Evolutionary conservation across 2,888 invertebrate species (phyloP), one percentile per base, ranked within the genome.

Genomic region (Neoascia interrupta): DNA sequence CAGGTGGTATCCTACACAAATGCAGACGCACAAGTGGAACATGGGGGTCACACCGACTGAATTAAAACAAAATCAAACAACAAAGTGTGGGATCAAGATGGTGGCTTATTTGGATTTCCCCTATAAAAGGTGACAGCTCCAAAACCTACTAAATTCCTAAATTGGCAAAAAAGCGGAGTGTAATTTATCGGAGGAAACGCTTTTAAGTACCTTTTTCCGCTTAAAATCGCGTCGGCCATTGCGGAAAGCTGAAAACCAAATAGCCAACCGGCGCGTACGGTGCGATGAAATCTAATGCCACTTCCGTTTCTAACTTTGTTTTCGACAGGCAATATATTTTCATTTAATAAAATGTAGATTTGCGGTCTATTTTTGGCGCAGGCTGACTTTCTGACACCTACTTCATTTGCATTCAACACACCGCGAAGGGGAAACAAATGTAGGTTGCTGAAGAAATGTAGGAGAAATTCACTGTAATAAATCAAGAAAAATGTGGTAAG

Each of bases 321-420:
- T 16, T 43, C 10, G 41, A 60, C 49, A 39, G 69, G 63, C 70
- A 70, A 61, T 54, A 13, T 26, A 16, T 45, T 39, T 28, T 60
- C n/a, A 21, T 31, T 31, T 23, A n/a, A 31, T 6, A 31, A n/a
- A n/a, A 8, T 6, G 21, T 43, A 18, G 41, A 37, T 37, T 56
- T 47, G 21, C 36, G 60, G 23, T 70, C 64, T 60, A 72, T 72
- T 72, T 75, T 76, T 76, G 70, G 76, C 70, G 58, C 43, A 31
- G 51, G 51, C 43, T 19, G 49, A 53, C 28, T 54, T 47, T 68
- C 19, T 69, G 51, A 63, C 70, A 76, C 70, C 75, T 58, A 76
- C 75, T 37, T 47, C 45, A 21, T 53, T 53, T 58, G 15, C 21
- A 37, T 26, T 8, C 5, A 21, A 23, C 16, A n/a, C 28, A 16